phyloP scores from a whole-genome alignment of 2,113 vertebrate species.

The Pycnonotus jocosus region DNA sequence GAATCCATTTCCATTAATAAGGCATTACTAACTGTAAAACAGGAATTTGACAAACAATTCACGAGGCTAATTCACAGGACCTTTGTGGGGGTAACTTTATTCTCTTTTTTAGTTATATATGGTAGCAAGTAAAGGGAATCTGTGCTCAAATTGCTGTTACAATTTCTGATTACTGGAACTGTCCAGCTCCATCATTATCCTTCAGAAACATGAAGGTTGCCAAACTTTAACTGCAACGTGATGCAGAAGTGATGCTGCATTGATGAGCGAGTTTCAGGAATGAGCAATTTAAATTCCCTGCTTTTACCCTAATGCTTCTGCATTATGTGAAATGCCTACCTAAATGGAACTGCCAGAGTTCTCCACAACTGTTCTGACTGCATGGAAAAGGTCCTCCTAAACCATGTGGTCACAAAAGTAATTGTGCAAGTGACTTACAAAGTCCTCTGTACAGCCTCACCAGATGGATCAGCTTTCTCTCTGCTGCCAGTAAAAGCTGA shows the following conservation, averaged over 20 bases:
- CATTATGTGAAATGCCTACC: background rate
- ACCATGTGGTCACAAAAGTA: background rate
- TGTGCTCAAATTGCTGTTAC: background rate
- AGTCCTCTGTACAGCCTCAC: slow-evolving; percentile 7
- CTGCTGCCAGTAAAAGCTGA: slow-evolving; percentile 17
- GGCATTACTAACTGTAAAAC: background rate
- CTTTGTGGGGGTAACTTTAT: background rate
- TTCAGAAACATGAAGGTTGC: background rate
- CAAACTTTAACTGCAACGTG: slow-evolving; percentile 48
- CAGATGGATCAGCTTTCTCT: slow-evolving; percentile 36
- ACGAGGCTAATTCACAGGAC: background rate
- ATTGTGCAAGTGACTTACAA: background rate
- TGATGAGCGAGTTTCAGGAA: background rate
- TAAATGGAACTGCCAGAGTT: background rate
- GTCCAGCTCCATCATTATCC: background rate
- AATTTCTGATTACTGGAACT: background rate
- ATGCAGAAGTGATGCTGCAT: slow-evolving; percentile 44
- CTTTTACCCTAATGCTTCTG: background rate
- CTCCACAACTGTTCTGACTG: background rate
- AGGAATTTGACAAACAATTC: background rate
- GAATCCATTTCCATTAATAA: background rate
- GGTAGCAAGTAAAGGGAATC: background rate
- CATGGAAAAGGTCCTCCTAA: background rate
- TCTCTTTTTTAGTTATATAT: background rate
- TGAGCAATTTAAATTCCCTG: background rate